Conservation (phyloP, 2,797 vertebrate genomes). For the Psittacula echo region DNA sequence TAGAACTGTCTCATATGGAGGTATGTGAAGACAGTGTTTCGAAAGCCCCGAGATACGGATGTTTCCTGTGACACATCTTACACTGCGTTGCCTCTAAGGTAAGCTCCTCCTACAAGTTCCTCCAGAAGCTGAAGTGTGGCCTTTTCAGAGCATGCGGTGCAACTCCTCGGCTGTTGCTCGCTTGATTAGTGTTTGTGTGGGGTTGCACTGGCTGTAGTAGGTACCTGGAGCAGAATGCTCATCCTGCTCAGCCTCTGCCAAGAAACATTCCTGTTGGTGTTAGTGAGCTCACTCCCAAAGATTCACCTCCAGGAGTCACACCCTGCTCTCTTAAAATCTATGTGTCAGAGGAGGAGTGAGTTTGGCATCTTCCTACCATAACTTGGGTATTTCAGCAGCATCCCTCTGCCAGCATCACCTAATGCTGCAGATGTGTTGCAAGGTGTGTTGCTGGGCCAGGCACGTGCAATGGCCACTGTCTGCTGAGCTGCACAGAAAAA, state of each 20-base stretch:
- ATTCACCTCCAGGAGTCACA: not conserved
- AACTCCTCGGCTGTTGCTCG: not conserved
- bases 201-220: not conserved
- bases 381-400: fast-evolving
- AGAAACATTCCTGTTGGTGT: not conserved
- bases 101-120: not conserved
- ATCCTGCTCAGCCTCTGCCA: not conserved
- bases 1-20: not conserved
- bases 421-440: fast-evolving
- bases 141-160: not conserved
- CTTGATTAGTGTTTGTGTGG: not conserved
- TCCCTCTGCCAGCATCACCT: not conserved
- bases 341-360: not conserved
- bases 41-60: not conserved
- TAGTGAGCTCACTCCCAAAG: not conserved
- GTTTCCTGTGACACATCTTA: not conserved
- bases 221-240: not conserved
- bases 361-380: not conserved
- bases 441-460: not conserved
- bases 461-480: fast-evolving
- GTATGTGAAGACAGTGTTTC: not conserved
- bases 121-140: not conserved
- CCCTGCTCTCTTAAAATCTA: not conserved
- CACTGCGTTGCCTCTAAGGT: not conserved
- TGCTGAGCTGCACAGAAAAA: not conserved